phyloP scores from a whole-genome alignment of 2,888 invertebrate species.

The Heliconius erato region DNA sequence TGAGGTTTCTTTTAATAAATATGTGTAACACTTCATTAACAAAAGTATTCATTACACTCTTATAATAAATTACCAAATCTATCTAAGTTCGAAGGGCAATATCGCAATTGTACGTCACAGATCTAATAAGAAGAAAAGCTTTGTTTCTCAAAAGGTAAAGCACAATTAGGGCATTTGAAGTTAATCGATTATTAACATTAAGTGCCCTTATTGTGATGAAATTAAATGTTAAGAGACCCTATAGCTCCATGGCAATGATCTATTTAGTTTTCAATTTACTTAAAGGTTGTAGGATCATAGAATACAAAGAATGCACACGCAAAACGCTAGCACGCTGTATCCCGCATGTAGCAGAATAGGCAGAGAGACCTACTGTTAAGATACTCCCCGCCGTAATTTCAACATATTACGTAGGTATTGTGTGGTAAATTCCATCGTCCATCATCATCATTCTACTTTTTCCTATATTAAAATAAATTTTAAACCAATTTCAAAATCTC shows the following conservation, averaged over 20 bases:
- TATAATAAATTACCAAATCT: constrained; percentile 61
- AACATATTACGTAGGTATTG: too few species aligned
- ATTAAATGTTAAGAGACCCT: neutral
- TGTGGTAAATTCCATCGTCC: too few species aligned
- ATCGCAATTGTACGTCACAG: constrained; percentile 58
- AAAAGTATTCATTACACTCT: constrained; percentile 50
- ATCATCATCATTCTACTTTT: too few species aligned
- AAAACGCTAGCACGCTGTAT: too few species aligned
- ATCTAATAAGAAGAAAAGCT: constrained; percentile 48
- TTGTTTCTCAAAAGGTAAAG: constrained; percentile 33
- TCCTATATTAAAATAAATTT: too few species aligned
- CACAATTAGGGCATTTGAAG: constrained; percentile 39
- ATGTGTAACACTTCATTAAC: neutral
- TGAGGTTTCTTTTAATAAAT: neutral
- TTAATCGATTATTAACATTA: constrained; percentile 2
- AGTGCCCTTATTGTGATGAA: neutral
- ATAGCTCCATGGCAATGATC: neutral
- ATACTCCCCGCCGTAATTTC: too few species aligned
- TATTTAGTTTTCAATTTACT: too few species aligned
- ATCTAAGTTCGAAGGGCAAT: constrained; percentile 63
- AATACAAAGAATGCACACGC: too few species aligned
- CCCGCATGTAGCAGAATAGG: too few species aligned
- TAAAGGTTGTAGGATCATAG: too few species aligned
- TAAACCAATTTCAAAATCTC: too few species aligned
- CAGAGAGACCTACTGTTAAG: too few species aligned